Conservation (phyloP, 2,888 invertebrate species). For the Leptura quadrifasciata region DNA sequence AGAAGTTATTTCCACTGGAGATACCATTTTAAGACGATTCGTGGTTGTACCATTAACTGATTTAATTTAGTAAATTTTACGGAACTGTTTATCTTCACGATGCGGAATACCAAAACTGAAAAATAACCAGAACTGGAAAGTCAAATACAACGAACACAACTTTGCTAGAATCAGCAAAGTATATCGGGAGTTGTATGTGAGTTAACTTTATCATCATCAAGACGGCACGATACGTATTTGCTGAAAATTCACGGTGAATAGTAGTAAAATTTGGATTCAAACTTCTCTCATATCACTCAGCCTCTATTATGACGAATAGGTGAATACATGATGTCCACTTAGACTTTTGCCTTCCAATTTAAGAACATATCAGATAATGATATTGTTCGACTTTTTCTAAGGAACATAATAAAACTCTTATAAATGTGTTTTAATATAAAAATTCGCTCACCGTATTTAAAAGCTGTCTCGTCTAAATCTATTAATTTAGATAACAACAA, state of each 20-base stretch:
- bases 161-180: conserved; percentile 7
- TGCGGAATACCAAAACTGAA: neutral
- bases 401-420: no score
- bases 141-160: conserved; percentile 20
- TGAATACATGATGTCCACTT: no score
- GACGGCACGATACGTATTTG: neutral
- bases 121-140: conserved; percentile 10
- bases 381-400: no score
- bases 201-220: conserved; percentile 11
- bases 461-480: no score
- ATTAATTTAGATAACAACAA: no score
- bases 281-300: neutral
- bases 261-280: conserved; percentile 3
- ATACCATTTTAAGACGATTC: neutral
- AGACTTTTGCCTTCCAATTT: no score
- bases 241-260: conserved; percentile 16
- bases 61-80: conserved; percentile 9
- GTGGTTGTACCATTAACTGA: neutral
- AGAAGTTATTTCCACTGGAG: neutral
- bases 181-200: neutral
- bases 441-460: no score
- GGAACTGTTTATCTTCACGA: neutral
- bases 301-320: neutral
- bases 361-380: no score
- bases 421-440: no score